These are phyloP conservation scores for Alosa sapidissima DNA, from an alignment of 2,797 vertebrate species.

Conservation along the genomic window DNA sequence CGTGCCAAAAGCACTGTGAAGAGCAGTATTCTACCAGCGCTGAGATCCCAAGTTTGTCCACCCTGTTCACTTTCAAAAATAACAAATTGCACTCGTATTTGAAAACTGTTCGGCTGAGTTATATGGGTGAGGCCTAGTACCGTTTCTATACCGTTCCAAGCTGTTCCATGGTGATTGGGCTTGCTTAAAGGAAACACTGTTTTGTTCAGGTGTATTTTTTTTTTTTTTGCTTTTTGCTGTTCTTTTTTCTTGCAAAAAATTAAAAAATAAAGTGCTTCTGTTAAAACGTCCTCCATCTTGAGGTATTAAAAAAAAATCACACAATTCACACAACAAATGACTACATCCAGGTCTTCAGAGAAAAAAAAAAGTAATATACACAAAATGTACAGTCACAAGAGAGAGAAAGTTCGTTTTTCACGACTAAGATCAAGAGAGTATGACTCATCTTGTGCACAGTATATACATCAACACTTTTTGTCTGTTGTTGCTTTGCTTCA, in stretches of 20 bases:
- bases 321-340: slow-evolving; percentile 65
- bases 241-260: slow-evolving; percentile 50
- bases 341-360: slow-evolving; percentile 74
- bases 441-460: slow-evolving; percentile 70
- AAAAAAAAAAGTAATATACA: slow-evolving; percentile 69
- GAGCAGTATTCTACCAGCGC: not conserved
- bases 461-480: slow-evolving; percentile 46
- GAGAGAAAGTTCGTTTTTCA: slow-evolving; percentile 33
- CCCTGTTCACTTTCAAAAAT: not conserved
- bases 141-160: slow-evolving; percentile 12
- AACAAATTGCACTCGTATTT: slow-evolving; percentile 5
- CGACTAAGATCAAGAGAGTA: slow-evolving; percentile 51
- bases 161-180: slow-evolving; percentile 27
- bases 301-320: slow-evolving; percentile 73
- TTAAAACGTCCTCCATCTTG: slow-evolving; percentile 79
- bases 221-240: slow-evolving; percentile 31
- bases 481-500: not conserved
- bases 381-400: slow-evolving; percentile 76
- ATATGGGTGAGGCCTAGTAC: slow-evolving; percentile 30
- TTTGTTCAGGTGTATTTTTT: slow-evolving; percentile 62
- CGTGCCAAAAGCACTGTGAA: not conserved
- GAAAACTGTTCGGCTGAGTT: slow-evolving; percentile 23
- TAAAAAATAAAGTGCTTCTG: slow-evolving; percentile 97
- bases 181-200: slow-evolving; percentile 74
- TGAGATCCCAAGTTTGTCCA: slow-evolving; percentile 12